Base-by-base conservation (phyloP, 2,888 invertebrate genomes). In the Zaprionus obscuricornis region DNA sequence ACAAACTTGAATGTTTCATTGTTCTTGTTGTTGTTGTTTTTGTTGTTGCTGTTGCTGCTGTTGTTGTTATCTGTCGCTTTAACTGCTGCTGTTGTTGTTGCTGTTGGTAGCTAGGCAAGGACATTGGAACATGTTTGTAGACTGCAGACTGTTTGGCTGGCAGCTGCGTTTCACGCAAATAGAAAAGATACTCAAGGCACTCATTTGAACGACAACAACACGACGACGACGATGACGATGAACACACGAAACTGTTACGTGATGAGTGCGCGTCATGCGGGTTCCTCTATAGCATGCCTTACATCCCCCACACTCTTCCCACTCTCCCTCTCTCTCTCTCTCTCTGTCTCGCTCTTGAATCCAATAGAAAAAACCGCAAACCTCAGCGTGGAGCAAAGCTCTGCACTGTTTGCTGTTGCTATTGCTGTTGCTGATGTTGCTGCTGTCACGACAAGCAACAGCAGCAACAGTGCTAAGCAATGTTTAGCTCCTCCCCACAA, bases 101-200 rank as follows among this genome's bases (percentile, higher is more conserved):
- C 16, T 36, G 51, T 16, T 50, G 46, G 43, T 60, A 20, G 54
- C 37, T 43, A 24, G 52, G 64, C 58, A 66, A 66, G 66, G 66
- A 66, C 58, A 67, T 64, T 64, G 64, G 66, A 64, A 66, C 58
- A 67, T 64, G 67, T 50, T 64, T 64, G 70, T 64, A 50, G 63
- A 66, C 69, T 49, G 70, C 70, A 58, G 70, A 66, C 66, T 70
- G 54, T 51, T 69, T 43, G 66, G 57, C 60, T 63, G 68, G 64
- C 78, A 81, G 78, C 69, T 78, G 77, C 81, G 78, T 78, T n/a
- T 62, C 75, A 81, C 78, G 78, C 78, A 79, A 79, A 79, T 78
- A 81, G 78, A 79, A 79, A 79, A 81, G 71, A 81, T 74, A 78
- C 81, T 79, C 81, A 81, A 79, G 78, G 78, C 81, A 78, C 78